These are phyloP conservation scores for Eleutherodactylus coqui DNA, from an alignment of 2,797 vertebrate species.

Conservation along the genomic window DNA sequence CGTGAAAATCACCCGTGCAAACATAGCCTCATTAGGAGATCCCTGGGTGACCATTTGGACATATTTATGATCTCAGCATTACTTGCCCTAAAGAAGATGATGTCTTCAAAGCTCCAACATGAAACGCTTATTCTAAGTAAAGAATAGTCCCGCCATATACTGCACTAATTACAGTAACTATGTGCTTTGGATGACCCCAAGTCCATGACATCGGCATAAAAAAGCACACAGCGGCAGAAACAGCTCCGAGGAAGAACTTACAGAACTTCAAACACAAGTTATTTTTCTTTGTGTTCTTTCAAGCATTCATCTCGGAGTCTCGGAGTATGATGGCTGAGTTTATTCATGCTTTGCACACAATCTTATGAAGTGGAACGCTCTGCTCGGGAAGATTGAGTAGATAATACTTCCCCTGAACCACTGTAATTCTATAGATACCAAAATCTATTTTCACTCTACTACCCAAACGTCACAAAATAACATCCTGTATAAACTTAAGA, in stretches of 20 bases:
- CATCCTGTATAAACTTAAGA: not conserved
- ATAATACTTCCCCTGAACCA: not conserved
- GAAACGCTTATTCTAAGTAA: not conserved
- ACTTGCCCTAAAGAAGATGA: not conserved
- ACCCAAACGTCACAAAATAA: not conserved
- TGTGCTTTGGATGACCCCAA: not conserved
- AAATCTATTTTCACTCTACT: slow-evolving; percentile 14
- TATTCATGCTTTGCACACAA: slow-evolving; percentile 8
- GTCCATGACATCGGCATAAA: not conserved
- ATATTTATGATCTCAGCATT: not conserved
- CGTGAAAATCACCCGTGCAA: too few relatives aligned
- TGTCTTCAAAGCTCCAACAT: not conserved
- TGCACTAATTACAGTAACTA: not conserved
- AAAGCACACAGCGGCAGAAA: not conserved
- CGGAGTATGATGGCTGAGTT: not conserved
- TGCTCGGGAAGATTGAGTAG: not conserved
- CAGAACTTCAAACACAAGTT: not conserved
- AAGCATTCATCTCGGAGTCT: not conserved
- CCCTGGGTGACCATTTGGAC: not conserved
- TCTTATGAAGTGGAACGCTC: slow-evolving; percentile 12
- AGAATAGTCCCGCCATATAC: not conserved
- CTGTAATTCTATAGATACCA: slow-evolving; percentile 31
- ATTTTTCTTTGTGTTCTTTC: not conserved
- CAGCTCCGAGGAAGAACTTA: not conserved
- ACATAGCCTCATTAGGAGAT: not conserved